Percentiles rank a stretch among this genome's conserved stretches.
phyloP scores from a whole-genome alignment of 2,888 invertebrate species.

The Drosophila phalerata region DNA sequence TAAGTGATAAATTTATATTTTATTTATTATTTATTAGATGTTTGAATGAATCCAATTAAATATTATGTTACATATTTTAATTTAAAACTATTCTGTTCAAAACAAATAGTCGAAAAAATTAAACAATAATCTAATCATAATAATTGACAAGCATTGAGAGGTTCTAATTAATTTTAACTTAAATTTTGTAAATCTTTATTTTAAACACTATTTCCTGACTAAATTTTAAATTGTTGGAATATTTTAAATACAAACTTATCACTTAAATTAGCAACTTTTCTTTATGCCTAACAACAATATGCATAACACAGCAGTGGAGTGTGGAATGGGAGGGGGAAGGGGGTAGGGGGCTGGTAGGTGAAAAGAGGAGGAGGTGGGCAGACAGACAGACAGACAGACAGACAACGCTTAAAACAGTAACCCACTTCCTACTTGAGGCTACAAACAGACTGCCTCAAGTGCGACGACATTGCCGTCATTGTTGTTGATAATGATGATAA shows the following conservation, averaged over 20 bases:
- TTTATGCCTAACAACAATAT: conserved; percentile 18
- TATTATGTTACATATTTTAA: too few relatives aligned
- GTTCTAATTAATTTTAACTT: background rate
- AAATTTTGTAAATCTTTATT: background rate
- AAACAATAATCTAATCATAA: too few relatives aligned
- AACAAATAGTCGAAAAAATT: too few relatives aligned
- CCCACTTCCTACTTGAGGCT: conserved; percentile 73
- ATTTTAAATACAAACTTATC: background rate
- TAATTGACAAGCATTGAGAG: too few relatives aligned
- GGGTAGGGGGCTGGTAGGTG: background rate
- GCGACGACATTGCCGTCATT: conserved; percentile 53
- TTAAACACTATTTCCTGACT: background rate
- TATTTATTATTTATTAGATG: too few relatives aligned
- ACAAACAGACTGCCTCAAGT: conserved; percentile 39
- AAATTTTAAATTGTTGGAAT: background rate
- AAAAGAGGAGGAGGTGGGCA: background rate
- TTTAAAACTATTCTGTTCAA: too few relatives aligned
- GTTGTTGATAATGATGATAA: conserved; percentile 19
- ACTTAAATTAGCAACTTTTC: conserved; percentile 26
- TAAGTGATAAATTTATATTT: too few relatives aligned
- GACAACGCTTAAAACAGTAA: conserved; percentile 58
- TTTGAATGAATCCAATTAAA: too few relatives aligned
- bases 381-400: conserved; percentile 3
- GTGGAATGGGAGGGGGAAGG: background rate
- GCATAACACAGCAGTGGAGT: conserved; percentile 22